Conservation (phyloP, 2,113 vertebrate species). For the Zapus hudsonius region DNA sequence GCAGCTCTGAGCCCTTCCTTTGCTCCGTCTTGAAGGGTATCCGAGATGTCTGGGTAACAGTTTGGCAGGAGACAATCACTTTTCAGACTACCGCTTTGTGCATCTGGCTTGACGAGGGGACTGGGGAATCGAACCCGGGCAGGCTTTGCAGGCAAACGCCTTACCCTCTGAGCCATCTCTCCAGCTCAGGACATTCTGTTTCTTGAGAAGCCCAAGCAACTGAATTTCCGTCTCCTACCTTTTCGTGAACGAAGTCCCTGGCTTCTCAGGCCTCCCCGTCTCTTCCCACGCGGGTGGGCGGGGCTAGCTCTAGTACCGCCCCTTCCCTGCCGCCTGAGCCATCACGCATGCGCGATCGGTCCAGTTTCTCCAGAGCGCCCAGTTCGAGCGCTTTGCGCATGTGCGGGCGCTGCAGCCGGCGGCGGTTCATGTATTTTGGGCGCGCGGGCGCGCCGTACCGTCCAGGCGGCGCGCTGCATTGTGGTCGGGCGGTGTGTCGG, state of each 20-base stretch:
- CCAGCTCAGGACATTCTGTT: not conserved
- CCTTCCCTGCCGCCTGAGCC: fast-evolving
- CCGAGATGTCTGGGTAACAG: not conserved
- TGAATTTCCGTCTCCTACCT: not conserved
- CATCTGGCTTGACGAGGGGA: no score
- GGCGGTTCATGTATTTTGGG: not conserved
- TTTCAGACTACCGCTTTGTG: no score
- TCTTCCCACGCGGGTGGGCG: not conserved
- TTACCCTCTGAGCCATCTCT: no score
- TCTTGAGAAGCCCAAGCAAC: not conserved
- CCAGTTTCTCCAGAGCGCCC: no score
- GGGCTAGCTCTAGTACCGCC: fast-evolving
- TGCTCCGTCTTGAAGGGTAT: not conserved
- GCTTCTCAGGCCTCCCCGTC: not conserved
- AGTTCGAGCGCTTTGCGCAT: no score
- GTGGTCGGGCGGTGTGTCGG: not conserved
- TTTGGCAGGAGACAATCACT: not conserved
- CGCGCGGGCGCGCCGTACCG: constrained; percentile 3
- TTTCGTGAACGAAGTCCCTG: no score
- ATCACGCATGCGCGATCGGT: no score
- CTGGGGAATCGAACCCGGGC: no score
- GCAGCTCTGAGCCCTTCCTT: not conserved
- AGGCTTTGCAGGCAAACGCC: no score
- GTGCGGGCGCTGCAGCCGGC: not conserved
- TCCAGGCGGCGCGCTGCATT: not conserved